A percentile compares a stretch with the other conserved stretches of the same genome.
Conservation (phyloP, 1,140 invertebrate species). For the Papilio helenus region DNA sequence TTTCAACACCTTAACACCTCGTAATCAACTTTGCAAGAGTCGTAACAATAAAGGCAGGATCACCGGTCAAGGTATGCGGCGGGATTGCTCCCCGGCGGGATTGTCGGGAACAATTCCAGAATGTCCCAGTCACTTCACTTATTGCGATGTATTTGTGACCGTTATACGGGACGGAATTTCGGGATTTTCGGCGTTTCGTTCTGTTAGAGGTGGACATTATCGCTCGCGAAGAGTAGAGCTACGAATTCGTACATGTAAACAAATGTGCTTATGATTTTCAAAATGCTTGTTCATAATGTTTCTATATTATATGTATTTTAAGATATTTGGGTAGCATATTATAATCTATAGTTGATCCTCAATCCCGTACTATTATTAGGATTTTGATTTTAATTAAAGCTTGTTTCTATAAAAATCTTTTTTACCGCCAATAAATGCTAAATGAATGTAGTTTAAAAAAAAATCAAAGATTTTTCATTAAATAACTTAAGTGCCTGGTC, state of each 20-base stretch:
- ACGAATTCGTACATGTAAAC: not conserved
- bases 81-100: slow-evolving; percentile 70
- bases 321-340: not conserved
- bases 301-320: not conserved
- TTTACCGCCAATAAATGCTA: too few relatives aligned
- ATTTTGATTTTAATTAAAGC: too few relatives aligned
- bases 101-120: slow-evolving; percentile 62
- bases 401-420: too few relatives aligned
- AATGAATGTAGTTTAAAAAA: too few relatives aligned
- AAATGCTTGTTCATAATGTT: not conserved
- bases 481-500: not conserved
- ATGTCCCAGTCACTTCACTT: slow-evolving; percentile 75
- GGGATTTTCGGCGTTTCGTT: slow-evolving; percentile 58
- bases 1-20: slow-evolving; percentile 39
- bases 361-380: too few relatives aligned
- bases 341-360: not conserved
- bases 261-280: not conserved
- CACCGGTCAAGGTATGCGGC: slow-evolving; percentile 63
- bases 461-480: not conserved
- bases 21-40: slow-evolving; percentile 52
- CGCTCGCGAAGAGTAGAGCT: slow-evolving; percentile 27
- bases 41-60: slow-evolving; percentile 44
- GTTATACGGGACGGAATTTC: slow-evolving; percentile 60
- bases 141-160: slow-evolving; percentile 74
- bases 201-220: slow-evolving; percentile 43